phyloP scores from a whole-genome alignment of 2,113 vertebrate genomes.

The Rutilus rutilus region DNA sequence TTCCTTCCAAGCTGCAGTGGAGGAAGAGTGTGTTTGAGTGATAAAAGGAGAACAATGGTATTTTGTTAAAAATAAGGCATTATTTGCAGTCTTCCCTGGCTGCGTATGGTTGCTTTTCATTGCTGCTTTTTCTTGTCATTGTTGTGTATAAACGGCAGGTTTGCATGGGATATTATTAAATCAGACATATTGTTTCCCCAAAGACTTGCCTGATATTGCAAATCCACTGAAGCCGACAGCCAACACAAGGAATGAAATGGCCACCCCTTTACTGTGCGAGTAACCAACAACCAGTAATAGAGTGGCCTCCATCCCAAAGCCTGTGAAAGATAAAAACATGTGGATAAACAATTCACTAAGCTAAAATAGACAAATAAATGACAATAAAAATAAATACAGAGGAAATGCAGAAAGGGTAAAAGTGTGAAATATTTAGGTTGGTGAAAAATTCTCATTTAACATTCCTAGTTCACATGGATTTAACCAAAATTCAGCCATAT shows the following conservation, averaged over 20 bases:
- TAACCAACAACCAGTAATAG: conserved; percentile 95
- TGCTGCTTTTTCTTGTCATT: neutral
- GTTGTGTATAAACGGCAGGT: neutral
- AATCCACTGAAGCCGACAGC: conserved; percentile 98
- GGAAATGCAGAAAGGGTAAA: neutral
- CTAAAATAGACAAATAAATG: neutral
- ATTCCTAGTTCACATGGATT: neutral
- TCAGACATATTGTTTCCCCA: neutral
- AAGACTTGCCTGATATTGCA: conserved; percentile 93
- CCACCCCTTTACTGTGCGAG: conserved; percentile 94
- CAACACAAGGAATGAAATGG: conserved; percentile 96
- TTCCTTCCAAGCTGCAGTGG: conserved; percentile 38
- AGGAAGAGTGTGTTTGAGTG: neutral
- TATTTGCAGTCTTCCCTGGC: neutral
- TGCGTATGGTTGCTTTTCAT: neutral
- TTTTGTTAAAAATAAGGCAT: conserved; percentile 4
- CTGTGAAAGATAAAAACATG: conserved; percentile 69
- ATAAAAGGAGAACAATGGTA: neutral
- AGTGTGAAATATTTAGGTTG: neutral
- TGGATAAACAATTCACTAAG: conserved; percentile 8
- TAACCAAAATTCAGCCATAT: neutral
- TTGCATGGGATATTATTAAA: neutral
- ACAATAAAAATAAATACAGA: neutral
- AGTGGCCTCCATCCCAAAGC: conserved; percentile 98
- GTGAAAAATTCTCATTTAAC: neutral